Evolutionary conservation across 1,140 invertebrate genomes (phyloP).

Genomic region (Platyscapa corneri): DNA sequence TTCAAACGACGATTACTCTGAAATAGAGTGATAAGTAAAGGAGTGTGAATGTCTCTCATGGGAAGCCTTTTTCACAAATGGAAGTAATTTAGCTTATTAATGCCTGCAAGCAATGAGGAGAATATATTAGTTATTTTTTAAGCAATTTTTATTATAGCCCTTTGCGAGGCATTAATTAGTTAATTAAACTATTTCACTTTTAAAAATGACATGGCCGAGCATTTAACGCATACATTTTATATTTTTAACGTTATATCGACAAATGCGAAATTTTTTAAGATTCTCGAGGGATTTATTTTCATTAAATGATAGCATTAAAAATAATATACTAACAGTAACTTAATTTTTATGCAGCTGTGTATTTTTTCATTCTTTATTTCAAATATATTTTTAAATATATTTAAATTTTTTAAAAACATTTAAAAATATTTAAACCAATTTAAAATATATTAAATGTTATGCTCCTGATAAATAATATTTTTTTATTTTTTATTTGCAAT

Average conservation of each 20-base stretch:
- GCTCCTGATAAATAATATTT: no score
- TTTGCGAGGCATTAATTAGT: slow-evolving; percentile 27
- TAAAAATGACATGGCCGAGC: not conserved
- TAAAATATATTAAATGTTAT: no score
- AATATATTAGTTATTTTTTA: slow-evolving; percentile 19
- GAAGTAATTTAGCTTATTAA: slow-evolving; percentile 46
- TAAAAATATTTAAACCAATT: no score
- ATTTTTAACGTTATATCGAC: slow-evolving; percentile 11
- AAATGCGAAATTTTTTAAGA: slow-evolving; percentile 13
- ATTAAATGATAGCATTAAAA: not conserved
- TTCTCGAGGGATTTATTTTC: not conserved
- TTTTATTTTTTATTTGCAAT: no score
- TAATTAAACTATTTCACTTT: slow-evolving; percentile 31
- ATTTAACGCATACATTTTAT: not conserved
- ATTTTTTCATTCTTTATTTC: no score
- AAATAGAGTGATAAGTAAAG: slow-evolving; percentile 5
- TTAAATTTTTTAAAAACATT: no score
- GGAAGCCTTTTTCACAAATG: slow-evolving; percentile 39
- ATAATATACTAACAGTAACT: not conserved
- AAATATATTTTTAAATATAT: no score
- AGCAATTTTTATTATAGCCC: slow-evolving; percentile 32
- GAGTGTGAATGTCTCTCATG: not conserved
- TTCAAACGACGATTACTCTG: slow-evolving; percentile 27
- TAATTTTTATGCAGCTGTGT: not conserved
- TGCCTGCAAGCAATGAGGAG: slow-evolving; percentile 7